phyloP scores from a whole-genome alignment of 2,888 invertebrate genomes.

The Odontomyia ornata region DNA sequence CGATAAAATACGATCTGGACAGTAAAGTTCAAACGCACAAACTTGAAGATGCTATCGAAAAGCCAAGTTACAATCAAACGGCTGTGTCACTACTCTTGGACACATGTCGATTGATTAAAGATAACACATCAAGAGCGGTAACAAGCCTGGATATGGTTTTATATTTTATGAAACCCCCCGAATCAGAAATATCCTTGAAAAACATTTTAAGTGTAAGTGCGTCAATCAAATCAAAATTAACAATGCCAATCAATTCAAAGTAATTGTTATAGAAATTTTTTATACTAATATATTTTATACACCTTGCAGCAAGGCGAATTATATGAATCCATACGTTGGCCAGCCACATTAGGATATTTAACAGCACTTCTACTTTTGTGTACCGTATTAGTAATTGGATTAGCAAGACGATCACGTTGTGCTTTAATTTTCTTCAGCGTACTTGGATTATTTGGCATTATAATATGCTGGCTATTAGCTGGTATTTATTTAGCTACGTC shows the following conservation, averaged over 20 bases:
- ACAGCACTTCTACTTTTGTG: slow-evolving; percentile 62
- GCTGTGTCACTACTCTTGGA: slow-evolving; percentile 75
- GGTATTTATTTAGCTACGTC: slow-evolving; percentile 86
- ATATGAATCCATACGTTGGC: slow-evolving; percentile 64
- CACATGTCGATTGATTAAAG: slow-evolving; percentile 73
- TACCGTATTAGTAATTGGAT: slow-evolving; percentile 64
- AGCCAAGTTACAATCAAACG: slow-evolving; percentile 80
- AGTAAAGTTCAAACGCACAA: slow-evolving; percentile 75
- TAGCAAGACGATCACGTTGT: slow-evolving; percentile 74
- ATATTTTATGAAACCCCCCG: slow-evolving; percentile 63
- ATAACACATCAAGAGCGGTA: slow-evolving; percentile 79
- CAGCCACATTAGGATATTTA: slow-evolving; percentile 63
- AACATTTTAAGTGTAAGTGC: slow-evolving; percentile 60
- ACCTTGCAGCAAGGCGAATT: slow-evolving; percentile 56
- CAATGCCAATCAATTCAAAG: neutral
- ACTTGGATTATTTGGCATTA: slow-evolving; percentile 71
- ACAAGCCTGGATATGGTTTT: slow-evolving; percentile 63
- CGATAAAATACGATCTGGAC: slow-evolving; percentile 78
- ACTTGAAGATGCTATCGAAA: slow-evolving; percentile 78
- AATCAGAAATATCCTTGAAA: slow-evolving; percentile 60
- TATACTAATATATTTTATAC: neutral
- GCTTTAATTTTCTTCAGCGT: slow-evolving; percentile 91
- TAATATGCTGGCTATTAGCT: slow-evolving; percentile 83
- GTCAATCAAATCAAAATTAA: neutral
- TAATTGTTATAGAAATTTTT: neutral